phyloP scores from a whole-genome alignment of 2,888 invertebrate genomes.

The Hipparchia sbordonii region DNA sequence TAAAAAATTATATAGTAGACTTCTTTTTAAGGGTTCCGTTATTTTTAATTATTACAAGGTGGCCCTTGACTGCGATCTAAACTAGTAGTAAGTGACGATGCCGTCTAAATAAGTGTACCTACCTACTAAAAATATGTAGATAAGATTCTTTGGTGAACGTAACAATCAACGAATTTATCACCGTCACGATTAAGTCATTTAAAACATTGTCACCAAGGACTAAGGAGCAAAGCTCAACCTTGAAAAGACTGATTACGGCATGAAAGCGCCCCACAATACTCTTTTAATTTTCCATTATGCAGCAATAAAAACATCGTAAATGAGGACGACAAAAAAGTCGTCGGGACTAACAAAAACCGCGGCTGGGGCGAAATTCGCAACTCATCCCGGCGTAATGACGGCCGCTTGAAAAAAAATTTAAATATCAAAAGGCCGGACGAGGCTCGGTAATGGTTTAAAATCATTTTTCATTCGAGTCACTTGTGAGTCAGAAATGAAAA shows the following conservation, averaged over 20 bases:
- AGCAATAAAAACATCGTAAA: conserved; percentile 82
- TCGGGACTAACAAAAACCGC: conserved; percentile 77
- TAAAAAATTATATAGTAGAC: too few relatives aligned
- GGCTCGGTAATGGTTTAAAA: conserved; percentile 82
- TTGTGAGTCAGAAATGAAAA: conserved; percentile 78
- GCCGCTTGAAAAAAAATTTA: conserved; percentile 82
- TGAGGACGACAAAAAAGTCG: conserved; percentile 79
- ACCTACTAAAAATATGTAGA: background rate
- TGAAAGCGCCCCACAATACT: conserved; percentile 79
- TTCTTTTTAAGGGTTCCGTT: too few relatives aligned
- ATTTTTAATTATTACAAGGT: too few relatives aligned
- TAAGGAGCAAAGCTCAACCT: conserved; percentile 59
- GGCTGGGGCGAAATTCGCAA: conserved; percentile 80
- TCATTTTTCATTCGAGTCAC: conserved; percentile 82
- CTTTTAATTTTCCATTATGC: conserved; percentile 82
- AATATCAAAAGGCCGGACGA: conserved; percentile 83
- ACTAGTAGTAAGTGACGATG: too few relatives aligned
- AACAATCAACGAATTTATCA: conserved; percentile 34
- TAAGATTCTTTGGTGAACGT: conserved; percentile 1
- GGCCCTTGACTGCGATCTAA: too few relatives aligned
- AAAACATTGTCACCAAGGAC: conserved; percentile 47
- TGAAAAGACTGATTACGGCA: conserved; percentile 70
- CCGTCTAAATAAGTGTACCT: background rate
- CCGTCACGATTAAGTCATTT: conserved; percentile 60
- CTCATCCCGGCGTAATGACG: conserved; percentile 79